Conservation (phyloP, 2,113 vertebrate species). For the Heloderma charlesbogerti region DNA sequence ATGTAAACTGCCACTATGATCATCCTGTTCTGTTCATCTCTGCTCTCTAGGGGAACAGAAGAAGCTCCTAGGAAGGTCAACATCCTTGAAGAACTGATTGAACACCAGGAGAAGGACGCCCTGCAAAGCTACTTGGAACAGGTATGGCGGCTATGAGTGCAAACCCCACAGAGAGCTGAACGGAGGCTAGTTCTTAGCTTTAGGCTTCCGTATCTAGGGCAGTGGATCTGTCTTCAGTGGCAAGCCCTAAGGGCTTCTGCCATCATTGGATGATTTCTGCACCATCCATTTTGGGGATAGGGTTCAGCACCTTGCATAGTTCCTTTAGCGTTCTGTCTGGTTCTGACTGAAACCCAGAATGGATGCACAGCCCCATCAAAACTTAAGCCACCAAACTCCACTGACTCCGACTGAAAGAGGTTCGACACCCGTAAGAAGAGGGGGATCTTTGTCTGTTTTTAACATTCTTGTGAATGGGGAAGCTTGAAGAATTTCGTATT, state of each 20-base stretch:
- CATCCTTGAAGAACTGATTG: conserved; percentile 69
- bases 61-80: conserved; percentile 60
- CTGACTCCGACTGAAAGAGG: no score
- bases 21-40: not conserved
- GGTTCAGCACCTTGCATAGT: no score
- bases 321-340: no score
- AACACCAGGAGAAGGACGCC: conserved; percentile 42
- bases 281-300: no score
- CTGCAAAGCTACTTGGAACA: conserved; percentile 70
- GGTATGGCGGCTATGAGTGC: conserved; percentile 52
- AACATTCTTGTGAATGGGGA: no score
- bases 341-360: no score
- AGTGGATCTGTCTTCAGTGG: not conserved
- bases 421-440: not conserved
- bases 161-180: not conserved
- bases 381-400: no score
- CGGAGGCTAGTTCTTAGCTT: no score
- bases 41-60: conserved; percentile 48
- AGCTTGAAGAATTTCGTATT: no score
- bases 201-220: not conserved
- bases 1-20: not conserved
- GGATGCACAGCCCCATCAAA: no score
- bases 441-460: not conserved
- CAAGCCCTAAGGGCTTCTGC: not conserved
- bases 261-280: no score